A percentile compares a stretch with the other conserved stretches of the same genome.
Evolutionary conservation across 2,797 vertebrate genomes (phyloP).

Genomic region (Clamator glandarius): DNA sequence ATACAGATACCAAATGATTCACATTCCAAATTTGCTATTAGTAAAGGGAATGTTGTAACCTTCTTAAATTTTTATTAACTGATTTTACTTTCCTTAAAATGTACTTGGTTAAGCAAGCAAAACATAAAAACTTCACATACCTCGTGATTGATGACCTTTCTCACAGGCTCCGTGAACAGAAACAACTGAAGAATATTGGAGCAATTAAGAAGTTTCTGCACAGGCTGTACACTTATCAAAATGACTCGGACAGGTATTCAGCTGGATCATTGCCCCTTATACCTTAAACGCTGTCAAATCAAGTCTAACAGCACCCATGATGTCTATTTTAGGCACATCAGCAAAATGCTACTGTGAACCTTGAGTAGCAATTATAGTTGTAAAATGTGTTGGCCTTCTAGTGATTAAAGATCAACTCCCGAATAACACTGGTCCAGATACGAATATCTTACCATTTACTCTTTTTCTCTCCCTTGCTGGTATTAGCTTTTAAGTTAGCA

Average conservation of each 20-base stretch:
- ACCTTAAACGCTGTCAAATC: conserved; percentile 68
- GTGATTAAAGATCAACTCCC: conserved; percentile 47
- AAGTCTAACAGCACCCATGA: conserved; percentile 42
- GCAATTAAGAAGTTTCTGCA: conserved; percentile 74
- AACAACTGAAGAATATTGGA: conserved; percentile 65
- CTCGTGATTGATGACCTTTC: conserved; percentile 77
- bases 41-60: not conserved
- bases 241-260: conserved; percentile 65
- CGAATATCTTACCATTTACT: not conserved
- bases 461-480: not conserved
- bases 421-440: conserved; percentile 31
- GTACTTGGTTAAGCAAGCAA: conserved; percentile 73
- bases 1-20: not conserved
- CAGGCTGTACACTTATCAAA: conserved; percentile 71
- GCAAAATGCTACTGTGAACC: conserved; percentile 78
- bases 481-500: not conserved
- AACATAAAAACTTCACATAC: conserved; percentile 54
- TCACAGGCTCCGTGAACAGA: conserved; percentile 46
- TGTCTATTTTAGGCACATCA: conserved; percentile 73
- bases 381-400: conserved; percentile 47
- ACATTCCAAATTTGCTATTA: not conserved
- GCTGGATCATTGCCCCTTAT: conserved; percentile 66
- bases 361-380: conserved; percentile 73
- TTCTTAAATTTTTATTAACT: conserved; percentile 26
- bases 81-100: conserved; percentile 40